Evolutionary conservation across 2,888 invertebrate species (phyloP), one percentile per base, ranked within the genome.

Genomic region (Autographa pulchrina): DNA sequence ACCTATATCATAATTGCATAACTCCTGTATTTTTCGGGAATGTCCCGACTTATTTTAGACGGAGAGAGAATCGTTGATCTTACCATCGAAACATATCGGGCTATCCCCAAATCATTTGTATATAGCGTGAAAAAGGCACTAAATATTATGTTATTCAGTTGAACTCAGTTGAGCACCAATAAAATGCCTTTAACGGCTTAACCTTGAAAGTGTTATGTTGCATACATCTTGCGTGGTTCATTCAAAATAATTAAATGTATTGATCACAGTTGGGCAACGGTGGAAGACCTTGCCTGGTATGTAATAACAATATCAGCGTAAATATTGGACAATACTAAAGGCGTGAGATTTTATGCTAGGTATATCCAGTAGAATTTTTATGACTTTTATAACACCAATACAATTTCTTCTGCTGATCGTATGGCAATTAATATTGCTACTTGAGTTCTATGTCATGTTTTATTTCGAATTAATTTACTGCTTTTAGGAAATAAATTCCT

Each of bases 161-260:
- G 6, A 48, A 48, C n/a, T 48, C 7, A 48, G n/a, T 48, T 48
- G n/a, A n/a, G n/a, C n/a, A n/a, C 48, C 48, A 48, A 48, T 7
- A 48, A 48, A 48, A 16, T 16, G 48, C 0, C n/a, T 13, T 58
- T 56, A 56, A 20, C 32, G 9, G 11, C 56, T 61, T 71, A n/a
- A 71, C 58, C 77, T 71, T 78, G 60, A 18, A 60, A 59, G 41
- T 43, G 20, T 25, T 35, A 35, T 52, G 58, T 69, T 69, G 66
- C 72, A 38, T 41, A 59, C 41, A 25, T 72, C 48, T 63, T 64
- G 78, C 65, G 61, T 52, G 65, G n/a, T 67, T 31, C 35, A 63
- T 63, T 68, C 41, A n/a, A 76, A 78, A 68, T 59, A 41, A 65
- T 63, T 56, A n/a, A 60, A 68, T 68, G 41, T 41, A 62, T 58